These are phyloP conservation scores for Lethenteron reissneri DNA, from an alignment of 2,113 vertebrate genomes.

Conservation along the genomic window DNA sequence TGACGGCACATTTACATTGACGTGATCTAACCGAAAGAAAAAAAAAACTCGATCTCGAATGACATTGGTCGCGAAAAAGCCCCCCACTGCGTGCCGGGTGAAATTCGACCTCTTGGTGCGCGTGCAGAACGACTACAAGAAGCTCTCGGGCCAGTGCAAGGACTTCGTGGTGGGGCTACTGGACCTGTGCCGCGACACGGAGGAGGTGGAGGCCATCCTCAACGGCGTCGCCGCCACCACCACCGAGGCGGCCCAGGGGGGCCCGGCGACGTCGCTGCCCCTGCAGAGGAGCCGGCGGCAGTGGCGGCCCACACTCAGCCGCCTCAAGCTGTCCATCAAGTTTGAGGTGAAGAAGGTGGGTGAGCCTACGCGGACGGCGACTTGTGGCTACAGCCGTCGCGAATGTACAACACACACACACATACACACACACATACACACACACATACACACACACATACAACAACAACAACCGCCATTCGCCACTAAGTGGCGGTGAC, in stretches of 20 bases:
- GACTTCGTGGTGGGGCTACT: conserved; percentile 87
- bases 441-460: not conserved
- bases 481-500: too few species aligned
- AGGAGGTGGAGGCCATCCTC: conserved; percentile 85
- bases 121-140: conserved; percentile 70
- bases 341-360: conserved; percentile 93
- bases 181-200: conserved; percentile 84
- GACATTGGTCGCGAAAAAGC: too few species aligned
- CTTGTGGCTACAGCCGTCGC: too few species aligned
- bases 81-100: too few species aligned
- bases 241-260: conserved; percentile 21
- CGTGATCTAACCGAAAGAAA: too few species aligned
- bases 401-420: not conserved
- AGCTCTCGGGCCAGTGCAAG: conserved; percentile 98
- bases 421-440: not conserved
- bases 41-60: too few species aligned
- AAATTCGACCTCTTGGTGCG: conserved; percentile 11
- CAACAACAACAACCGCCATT: not conserved
- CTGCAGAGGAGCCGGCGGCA: conserved; percentile 10
- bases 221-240: conserved; percentile 55
- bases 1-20: too few species aligned
- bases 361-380: too few species aligned
- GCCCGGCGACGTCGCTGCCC: not conserved
- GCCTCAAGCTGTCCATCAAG: conserved; percentile 81
- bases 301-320: conserved; percentile 53